Conservation (phyloP, 2,888 invertebrate genomes). For the Buathra laborator region DNA sequence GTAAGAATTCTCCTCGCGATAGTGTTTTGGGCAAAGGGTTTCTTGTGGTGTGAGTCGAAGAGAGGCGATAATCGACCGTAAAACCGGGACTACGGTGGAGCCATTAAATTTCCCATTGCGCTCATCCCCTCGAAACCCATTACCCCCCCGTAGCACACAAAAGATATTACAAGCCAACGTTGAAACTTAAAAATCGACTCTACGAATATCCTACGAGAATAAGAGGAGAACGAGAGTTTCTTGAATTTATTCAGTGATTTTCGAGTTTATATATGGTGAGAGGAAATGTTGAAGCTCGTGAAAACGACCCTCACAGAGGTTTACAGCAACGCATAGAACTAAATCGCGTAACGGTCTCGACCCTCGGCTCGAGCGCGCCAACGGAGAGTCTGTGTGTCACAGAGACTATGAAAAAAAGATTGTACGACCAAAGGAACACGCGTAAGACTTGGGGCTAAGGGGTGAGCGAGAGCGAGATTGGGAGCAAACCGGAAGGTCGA, state of each 20-base stretch:
- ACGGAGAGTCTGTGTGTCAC: conserved; percentile 19
- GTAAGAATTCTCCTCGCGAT: conserved; percentile 66
- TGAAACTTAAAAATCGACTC: conserved; percentile 66
- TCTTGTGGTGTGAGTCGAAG: conserved; percentile 19
- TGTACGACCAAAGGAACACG: conserved; percentile 58
- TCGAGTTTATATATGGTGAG: conserved; percentile 80
- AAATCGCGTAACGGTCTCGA: conserved; percentile 64
- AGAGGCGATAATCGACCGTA: conserved; percentile 83
- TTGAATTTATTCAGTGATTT: conserved; percentile 72
- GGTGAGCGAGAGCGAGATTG: conserved; percentile 34
- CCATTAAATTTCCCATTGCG: conserved; percentile 75
- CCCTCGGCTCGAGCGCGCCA: conserved; percentile 29
- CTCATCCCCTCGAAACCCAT: conserved; percentile 70
- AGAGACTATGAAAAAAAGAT: conserved; percentile 48
- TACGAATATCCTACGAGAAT: conserved; percentile 52
- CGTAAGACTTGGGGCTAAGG: conserved; percentile 60
- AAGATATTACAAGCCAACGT: conserved; percentile 60
- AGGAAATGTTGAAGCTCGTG: conserved; percentile 72
- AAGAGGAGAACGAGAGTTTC: conserved; percentile 35
- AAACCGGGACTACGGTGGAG: conserved; percentile 77
- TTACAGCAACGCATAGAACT: conserved; percentile 47
- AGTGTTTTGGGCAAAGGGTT: conserved; percentile 72
- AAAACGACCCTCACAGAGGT: conserved; percentile 60
- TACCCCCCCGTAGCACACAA: conserved; percentile 57
- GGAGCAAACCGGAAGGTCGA: conserved; percentile 57